Base-by-base conservation (phyloP, 2,113 vertebrate genomes). In the Lipophrys pholis region DNA sequence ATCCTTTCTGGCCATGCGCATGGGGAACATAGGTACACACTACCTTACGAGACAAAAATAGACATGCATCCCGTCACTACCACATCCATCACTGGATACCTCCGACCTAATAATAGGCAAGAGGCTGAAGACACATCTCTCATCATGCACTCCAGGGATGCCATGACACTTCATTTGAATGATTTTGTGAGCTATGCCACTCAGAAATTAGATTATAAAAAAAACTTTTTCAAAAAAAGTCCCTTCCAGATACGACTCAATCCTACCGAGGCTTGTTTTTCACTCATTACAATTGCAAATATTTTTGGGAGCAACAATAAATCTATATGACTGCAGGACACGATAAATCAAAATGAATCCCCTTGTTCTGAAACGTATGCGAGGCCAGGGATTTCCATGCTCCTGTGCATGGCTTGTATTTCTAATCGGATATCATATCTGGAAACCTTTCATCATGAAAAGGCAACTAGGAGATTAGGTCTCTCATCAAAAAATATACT, bases 371-470 rank as follows among this genome's bases (percentile, higher is more conserved):
- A 15, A 43, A 17, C 48, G 17, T 50, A 69, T 43, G 40, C 72
- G 39, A 66, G 62, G 56, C 45, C 30, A 0, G 36, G 51, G 49
- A 54, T 38, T 12, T 35, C 39, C 56, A 55, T 63, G 68, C 61
- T 58, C 39, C 53, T 52, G 57, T 56, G 63, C 38, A 30, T 60
- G 17, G 67, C 51, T 69, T 57, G 50, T 21, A 56, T 53, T 30
- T 80, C 43, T 79, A 83, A 88, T 87, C 73, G 14, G 43, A 81
- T 81, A 60, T 84, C 30, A 68, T 71, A 55, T 79, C 74, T 69
- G 43, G 11, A 36, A 74, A 51, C 53, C 52, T 81, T 78, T 82
- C 78, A 84, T 83, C 81, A 82, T 74, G 71, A 82, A 87, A 85
- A 80, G 50, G 64, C 74, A 80, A 68, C 15, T 45, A 71, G 67